Evolutionary conservation across 2,797 vertebrate genomes (phyloP).

Genomic region (Mormyrops boulengeri): DNA sequence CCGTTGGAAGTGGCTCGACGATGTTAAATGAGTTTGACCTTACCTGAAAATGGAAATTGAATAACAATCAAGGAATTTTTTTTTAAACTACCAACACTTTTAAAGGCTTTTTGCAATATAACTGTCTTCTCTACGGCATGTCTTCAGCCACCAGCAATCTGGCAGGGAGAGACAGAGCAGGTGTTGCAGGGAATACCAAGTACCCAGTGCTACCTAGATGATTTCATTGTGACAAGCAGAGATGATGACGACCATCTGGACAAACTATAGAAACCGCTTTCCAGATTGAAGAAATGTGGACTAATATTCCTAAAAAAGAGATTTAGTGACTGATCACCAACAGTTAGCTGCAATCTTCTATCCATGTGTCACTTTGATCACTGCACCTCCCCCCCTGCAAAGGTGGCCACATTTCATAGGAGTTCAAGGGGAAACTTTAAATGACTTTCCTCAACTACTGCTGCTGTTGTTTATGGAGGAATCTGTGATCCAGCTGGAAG

Average conservation of each 20-base stretch:
- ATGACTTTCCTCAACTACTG: background rate
- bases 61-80: background rate
- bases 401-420: background rate
- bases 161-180: background rate
- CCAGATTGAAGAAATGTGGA: background rate
- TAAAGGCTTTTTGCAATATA: background rate
- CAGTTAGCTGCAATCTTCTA: background rate
- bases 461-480: background rate
- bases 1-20: background rate
- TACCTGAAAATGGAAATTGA: background rate
- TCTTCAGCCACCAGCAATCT: constrained; percentile 2
- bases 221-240: background rate
- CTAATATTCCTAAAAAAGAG: background rate
- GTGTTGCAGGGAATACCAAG: constrained; percentile 3
- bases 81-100: background rate
- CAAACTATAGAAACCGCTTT: background rate
- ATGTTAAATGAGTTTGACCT: background rate
- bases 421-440: background rate
- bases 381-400: background rate
- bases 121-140: background rate
- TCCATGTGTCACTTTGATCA: background rate
- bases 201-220: background rate
- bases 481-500: background rate
- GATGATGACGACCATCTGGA: constrained; percentile 1
- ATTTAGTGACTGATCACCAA: background rate